A percentile compares a stretch with the other conserved stretches of the same genome.
phyloP scores from a whole-genome alignment of 1,140 invertebrate species.

The Penaeus vannamei region DNA sequence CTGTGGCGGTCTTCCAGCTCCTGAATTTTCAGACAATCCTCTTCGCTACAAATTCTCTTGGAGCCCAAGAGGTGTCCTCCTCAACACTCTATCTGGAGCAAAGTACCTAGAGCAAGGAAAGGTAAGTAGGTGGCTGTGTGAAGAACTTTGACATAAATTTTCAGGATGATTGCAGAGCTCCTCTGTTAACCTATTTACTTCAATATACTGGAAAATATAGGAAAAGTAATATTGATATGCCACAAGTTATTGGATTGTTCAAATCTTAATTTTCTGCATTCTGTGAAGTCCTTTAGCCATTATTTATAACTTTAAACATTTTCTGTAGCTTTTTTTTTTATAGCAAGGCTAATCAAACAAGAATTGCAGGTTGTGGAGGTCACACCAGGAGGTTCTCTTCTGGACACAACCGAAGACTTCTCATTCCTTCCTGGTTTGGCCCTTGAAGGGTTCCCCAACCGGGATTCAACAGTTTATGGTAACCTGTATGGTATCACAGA shows the following conservation, averaged over 20 bases:
- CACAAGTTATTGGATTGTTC: too few relatives aligned
- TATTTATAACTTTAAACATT: not conserved
- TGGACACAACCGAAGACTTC: slow-evolving; percentile 83
- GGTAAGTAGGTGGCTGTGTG: slow-evolving; percentile 71
- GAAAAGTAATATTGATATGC: too few relatives aligned
- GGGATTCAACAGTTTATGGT: slow-evolving; percentile 93
- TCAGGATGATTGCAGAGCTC: too few relatives aligned
- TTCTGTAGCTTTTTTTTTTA: not conserved
- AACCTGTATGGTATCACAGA: slow-evolving; percentile 89
- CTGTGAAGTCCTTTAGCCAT: too few relatives aligned
- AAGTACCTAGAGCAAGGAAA: slow-evolving; percentile 82
- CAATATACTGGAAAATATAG: too few relatives aligned
- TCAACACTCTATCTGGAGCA: slow-evolving; percentile 86
- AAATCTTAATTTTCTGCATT: too few relatives aligned
- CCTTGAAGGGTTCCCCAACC: slow-evolving; percentile 95
- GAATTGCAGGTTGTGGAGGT: slow-evolving; percentile 80
- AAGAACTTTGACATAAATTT: not conserved
- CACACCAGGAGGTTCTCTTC: slow-evolving; percentile 87
- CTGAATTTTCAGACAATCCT: slow-evolving; percentile 94
- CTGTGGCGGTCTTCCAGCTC: slow-evolving; percentile 96
- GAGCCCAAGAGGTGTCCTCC: slow-evolving; percentile 91
- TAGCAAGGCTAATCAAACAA: not conserved
- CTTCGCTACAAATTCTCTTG: slow-evolving; percentile 98
- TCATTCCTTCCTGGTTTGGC: slow-evolving; percentile 97
- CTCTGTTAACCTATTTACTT: too few relatives aligned